Conservation (phyloP, 2,888 invertebrate species). For the Acleris sparsana region DNA sequence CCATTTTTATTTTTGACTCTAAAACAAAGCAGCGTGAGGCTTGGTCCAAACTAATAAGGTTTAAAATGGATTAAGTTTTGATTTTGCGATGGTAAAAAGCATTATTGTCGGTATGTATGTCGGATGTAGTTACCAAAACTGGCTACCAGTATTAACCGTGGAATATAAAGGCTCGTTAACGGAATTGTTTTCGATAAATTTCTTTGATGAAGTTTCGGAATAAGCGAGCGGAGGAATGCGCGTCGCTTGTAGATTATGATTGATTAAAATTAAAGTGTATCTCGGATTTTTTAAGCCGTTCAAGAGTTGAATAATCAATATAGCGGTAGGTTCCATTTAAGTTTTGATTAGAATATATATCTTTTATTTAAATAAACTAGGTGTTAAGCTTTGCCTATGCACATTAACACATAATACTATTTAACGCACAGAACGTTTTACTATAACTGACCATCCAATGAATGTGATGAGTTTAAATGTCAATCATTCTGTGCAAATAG, state of each 20-base stretch:
- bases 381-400: no score
- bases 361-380: no score
- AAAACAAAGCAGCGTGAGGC: slow-evolving; percentile 26
- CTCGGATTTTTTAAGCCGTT: slow-evolving; percentile 40
- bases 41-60: slow-evolving; percentile 47
- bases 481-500: no score
- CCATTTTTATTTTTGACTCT: slow-evolving; percentile 18
- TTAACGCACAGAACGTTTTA: no score
- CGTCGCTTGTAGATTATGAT: slow-evolving; percentile 46
- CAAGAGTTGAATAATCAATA: slow-evolving; percentile 26
- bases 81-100: slow-evolving; percentile 33
- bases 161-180: slow-evolving; percentile 64
- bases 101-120: slow-evolving; percentile 43
- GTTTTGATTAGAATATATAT: no score
- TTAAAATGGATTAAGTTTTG: slow-evolving; percentile 41
- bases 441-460: no score
- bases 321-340: not conserved
- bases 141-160: slow-evolving; percentile 66
- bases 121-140: slow-evolving; percentile 48
- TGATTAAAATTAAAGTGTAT: slow-evolving; percentile 47
- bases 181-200: slow-evolving; percentile 65
- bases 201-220: slow-evolving; percentile 51
- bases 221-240: slow-evolving; percentile 48
- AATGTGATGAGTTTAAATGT: no score
- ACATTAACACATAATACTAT: no score